Conservation (phyloP, 2,113 vertebrate genomes). For the Octodon degus region DNA sequence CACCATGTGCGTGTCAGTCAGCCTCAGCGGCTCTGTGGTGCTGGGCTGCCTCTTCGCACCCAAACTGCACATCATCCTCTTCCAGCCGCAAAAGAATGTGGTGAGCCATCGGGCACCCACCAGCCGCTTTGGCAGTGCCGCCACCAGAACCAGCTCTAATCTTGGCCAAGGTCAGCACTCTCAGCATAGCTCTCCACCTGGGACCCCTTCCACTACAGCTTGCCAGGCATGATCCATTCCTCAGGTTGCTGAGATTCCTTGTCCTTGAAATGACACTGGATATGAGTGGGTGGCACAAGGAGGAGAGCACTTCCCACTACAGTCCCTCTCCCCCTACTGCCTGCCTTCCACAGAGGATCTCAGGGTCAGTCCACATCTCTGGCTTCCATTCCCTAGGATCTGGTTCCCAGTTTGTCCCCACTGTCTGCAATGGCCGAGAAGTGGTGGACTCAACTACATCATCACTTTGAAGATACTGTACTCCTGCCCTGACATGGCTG, state of each 20-base stretch:
- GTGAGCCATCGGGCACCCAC: slow-evolving; percentile 91
- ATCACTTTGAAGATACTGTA: slow-evolving; percentile 89
- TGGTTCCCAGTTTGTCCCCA: slow-evolving; percentile 93
- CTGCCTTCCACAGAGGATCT: background rate
- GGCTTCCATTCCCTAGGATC: slow-evolving; percentile 85
- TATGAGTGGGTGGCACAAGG: background rate
- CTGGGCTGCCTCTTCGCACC: slow-evolving; percentile 91
- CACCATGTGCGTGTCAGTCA: slow-evolving; percentile 98
- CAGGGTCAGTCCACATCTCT: background rate
- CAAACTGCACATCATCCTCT: slow-evolving; percentile 98
- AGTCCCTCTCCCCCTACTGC: background rate
- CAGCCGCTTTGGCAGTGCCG: slow-evolving; percentile 91
- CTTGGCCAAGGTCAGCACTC: slow-evolving; percentile 90
- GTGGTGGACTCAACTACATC: slow-evolving; percentile 98
- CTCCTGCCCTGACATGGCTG: slow-evolving; percentile 32
- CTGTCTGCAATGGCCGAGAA: slow-evolving; percentile 96
- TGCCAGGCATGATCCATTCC: background rate
- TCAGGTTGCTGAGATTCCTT: background rate
- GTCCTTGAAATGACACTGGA: background rate
- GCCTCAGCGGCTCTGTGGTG: slow-evolving; percentile 97
- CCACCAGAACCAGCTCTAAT: slow-evolving; percentile 89
- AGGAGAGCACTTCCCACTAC: background rate
- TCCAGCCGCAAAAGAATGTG: slow-evolving; percentile 99
- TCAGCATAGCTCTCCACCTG: background rate
- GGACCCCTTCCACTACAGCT: background rate